A percentile compares a stretch with the other conserved stretches of the same genome.
These are phyloP conservation scores for Corythornis vintsioides DNA, from an alignment of 2,113 vertebrate species.

Conservation along the genomic window DNA sequence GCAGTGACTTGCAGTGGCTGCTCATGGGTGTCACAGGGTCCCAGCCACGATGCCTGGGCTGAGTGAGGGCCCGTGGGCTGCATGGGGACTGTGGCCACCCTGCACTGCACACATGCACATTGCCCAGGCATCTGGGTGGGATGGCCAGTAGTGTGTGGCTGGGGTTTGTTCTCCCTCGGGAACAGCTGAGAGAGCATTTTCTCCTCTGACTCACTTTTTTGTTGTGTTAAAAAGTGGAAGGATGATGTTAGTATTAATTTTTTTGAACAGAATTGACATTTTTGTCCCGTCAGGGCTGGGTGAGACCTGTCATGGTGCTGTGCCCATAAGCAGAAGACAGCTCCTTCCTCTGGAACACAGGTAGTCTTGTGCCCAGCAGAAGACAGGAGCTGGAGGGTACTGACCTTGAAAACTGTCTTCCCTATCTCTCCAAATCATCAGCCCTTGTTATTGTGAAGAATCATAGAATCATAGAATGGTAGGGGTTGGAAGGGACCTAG, in stretches of 20 bases:
- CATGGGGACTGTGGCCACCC: not conserved
- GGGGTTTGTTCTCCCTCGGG: not conserved
- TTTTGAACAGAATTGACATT: not conserved
- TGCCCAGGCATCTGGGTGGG: not conserved
- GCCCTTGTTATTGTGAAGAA: not conserved
- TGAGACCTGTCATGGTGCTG: not conserved
- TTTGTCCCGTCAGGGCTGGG: not conserved
- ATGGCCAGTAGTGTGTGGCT: not conserved
- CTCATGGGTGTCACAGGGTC: not conserved
- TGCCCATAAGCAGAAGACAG: not conserved
- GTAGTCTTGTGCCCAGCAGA: not conserved
- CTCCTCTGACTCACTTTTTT: not conserved
- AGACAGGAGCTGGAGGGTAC: not conserved
- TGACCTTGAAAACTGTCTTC: not conserved
- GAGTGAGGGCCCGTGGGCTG: not conserved
- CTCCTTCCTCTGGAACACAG: accelerated
- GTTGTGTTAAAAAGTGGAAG: not conserved
- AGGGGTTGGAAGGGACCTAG: too few relatives aligned
- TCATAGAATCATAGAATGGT: too few relatives aligned
- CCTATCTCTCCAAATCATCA: not conserved
- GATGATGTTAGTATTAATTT: not conserved
- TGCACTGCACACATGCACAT: accelerated
- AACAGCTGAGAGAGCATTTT: not conserved
- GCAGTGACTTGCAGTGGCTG: not conserved
- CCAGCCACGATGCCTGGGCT: not conserved